phyloP scores from a whole-genome alignment of 2,888 invertebrate species.

The Brachyptera risi region DNA sequence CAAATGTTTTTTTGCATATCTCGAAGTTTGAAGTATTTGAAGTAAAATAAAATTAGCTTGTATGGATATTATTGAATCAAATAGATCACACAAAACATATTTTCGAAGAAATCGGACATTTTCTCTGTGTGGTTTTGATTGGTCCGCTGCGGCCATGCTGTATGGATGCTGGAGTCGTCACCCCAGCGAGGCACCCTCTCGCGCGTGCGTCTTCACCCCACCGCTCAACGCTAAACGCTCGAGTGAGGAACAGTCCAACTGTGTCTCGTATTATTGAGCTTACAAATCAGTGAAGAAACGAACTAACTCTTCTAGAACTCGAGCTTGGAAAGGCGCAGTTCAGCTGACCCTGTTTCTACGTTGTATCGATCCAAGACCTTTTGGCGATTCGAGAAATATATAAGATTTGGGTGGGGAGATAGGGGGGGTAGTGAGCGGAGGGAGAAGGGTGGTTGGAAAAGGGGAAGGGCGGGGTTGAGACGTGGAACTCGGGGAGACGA shows the following conservation, averaged over 20 bases:
- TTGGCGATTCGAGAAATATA: not conserved
- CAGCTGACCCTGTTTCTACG: not conserved
- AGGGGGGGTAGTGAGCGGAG: not conserved
- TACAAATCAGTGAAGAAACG: conserved; percentile 4
- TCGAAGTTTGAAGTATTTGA: no score
- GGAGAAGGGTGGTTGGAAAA: not conserved
- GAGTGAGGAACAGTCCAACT: not conserved
- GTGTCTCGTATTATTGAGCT: not conserved
- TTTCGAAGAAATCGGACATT: no score
- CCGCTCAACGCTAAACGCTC: not conserved
- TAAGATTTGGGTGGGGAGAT: not conserved
- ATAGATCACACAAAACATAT: not conserved
- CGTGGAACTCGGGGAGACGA: no score
- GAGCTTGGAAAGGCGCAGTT: not conserved
- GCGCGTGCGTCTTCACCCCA: conserved; percentile 1
- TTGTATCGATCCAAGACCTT: not conserved
- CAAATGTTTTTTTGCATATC: no score
- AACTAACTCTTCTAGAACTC: not conserved
- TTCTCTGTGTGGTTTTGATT: not conserved
- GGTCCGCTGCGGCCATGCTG: not conserved
- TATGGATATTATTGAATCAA: not conserved
- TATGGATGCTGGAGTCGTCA: not conserved
- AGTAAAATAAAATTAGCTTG: no score
- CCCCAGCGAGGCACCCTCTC: not conserved
- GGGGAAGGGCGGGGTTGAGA: no score